Conservation (phyloP, 1,140 invertebrate species). For the Diorhabda sublineata region DNA sequence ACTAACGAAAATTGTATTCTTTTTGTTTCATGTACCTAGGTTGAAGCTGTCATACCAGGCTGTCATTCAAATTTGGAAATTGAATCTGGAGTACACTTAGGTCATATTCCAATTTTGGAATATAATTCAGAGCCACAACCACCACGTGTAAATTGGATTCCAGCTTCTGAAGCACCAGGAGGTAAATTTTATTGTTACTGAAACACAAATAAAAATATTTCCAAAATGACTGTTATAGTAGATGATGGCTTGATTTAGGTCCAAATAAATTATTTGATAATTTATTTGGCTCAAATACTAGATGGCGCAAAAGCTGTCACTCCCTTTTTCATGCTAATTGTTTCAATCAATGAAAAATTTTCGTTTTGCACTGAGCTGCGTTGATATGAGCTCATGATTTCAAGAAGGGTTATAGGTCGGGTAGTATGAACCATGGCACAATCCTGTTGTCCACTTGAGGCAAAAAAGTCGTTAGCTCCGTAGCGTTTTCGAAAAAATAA, state of each 20-base stretch:
- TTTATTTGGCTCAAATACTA: too few relatives aligned
- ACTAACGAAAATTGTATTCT: background rate
- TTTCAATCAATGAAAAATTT: too few relatives aligned
- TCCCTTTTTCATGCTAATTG: too few relatives aligned
- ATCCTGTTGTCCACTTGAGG: too few relatives aligned
- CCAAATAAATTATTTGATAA: too few relatives aligned
- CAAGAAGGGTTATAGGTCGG: too few relatives aligned
- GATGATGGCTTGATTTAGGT: slow-evolving; percentile 21
- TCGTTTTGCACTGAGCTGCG: too few relatives aligned
- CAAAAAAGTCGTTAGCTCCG: too few relatives aligned
- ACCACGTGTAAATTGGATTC: slow-evolving; percentile 8
- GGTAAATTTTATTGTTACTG: slow-evolving; percentile 7
- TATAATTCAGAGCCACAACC: background rate
- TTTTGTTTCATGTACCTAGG: background rate
- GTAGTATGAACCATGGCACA: too few relatives aligned
- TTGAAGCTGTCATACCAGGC: slow-evolving; percentile 7
- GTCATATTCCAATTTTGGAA: slow-evolving; percentile 13
- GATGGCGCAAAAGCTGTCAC: too few relatives aligned
- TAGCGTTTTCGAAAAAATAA: too few relatives aligned
- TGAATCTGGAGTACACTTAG: background rate
- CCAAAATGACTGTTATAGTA: slow-evolving; percentile 22
- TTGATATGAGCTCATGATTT: too few relatives aligned
- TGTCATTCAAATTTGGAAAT: slow-evolving; percentile 14
- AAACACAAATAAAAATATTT: slow-evolving; percentile 8
- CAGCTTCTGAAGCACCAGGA: slow-evolving; percentile 17